phyloP scores from a whole-genome alignment of 2,797 vertebrate genomes.

The Lacerta bilineata region DNA sequence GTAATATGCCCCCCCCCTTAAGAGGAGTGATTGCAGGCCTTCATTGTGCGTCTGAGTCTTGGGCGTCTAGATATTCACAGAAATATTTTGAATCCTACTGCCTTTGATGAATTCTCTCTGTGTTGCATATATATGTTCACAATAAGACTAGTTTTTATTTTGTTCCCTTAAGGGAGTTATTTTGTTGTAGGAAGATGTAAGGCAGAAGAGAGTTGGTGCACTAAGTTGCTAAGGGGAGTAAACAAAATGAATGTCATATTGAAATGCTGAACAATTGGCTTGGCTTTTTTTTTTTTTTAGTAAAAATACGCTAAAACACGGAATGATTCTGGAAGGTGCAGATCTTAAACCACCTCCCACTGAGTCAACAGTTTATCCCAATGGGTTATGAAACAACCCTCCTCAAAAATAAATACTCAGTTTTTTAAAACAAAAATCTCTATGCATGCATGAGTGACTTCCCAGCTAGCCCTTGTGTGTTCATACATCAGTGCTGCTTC shows the following conservation, averaged over 20 bases:
- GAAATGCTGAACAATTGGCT: constrained; percentile 9
- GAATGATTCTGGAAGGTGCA: background rate
- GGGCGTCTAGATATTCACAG: background rate
- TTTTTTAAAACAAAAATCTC: background rate
- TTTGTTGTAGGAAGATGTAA: constrained; percentile 9
- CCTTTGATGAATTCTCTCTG: constrained; percentile 17
- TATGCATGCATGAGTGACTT: background rate
- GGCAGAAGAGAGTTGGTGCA: background rate
- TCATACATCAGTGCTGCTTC: too few species aligned
- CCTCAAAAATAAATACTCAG: background rate
- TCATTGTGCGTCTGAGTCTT: background rate
- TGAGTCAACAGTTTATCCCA: background rate
- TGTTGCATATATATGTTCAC: constrained; percentile 27
- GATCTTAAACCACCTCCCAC: background rate
- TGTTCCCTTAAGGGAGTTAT: background rate
- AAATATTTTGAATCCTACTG: constrained; percentile 13
- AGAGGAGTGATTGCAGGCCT: background rate
- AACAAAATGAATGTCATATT: background rate
- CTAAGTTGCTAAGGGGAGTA: background rate
- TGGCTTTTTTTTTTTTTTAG: too few species aligned
- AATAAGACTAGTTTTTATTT: constrained; percentile 1
- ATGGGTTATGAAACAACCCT: background rate
- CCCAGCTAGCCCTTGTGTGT: too few species aligned
- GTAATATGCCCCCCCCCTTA: background rate
- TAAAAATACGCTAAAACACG: background rate